A percentile compares a stretch with the other conserved stretches of the same genome.
These are phyloP conservation scores for Stictonetta naevosa DNA, from an alignment of 2,113 vertebrate species.

Conservation along the genomic window DNA sequence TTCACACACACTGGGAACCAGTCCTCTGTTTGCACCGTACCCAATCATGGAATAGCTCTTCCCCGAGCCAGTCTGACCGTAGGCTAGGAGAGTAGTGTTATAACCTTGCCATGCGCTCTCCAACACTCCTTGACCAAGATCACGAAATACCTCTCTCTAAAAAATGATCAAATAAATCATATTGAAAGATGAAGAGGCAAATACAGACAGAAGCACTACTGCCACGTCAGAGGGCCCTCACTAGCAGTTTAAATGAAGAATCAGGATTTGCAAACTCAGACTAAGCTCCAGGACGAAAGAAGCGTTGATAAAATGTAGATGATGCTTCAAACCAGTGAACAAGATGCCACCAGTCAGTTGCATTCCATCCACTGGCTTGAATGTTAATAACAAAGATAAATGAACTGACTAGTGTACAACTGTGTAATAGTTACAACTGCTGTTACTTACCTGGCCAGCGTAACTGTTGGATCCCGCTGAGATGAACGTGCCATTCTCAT, in stretches of 20 bases:
- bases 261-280: neutral
- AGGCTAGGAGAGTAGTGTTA: constrained; percentile 83
- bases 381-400: neutral
- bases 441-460: constrained; percentile 81
- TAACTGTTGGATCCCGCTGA: constrained; percentile 78
- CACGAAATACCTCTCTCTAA: constrained; percentile 80
- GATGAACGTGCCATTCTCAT: constrained; percentile 71
- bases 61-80: constrained; percentile 85
- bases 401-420: neutral
- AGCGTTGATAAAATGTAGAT: accelerated
- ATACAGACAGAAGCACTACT: neutral
- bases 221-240: accelerated
- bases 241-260: neutral
- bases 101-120: constrained; percentile 83
- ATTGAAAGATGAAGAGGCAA: neutral
- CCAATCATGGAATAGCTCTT: constrained; percentile 90
- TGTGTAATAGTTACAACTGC: neutral
- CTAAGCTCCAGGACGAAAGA: neutral
- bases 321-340: neutral
- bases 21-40: constrained; percentile 83
- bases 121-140: constrained; percentile 82
- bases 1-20: constrained; percentile 82
- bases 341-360: neutral
- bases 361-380: neutral
- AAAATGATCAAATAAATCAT: neutral